Base-by-base conservation (phyloP, 2,113 vertebrate species). In the Muscicapa adusta region DNA sequence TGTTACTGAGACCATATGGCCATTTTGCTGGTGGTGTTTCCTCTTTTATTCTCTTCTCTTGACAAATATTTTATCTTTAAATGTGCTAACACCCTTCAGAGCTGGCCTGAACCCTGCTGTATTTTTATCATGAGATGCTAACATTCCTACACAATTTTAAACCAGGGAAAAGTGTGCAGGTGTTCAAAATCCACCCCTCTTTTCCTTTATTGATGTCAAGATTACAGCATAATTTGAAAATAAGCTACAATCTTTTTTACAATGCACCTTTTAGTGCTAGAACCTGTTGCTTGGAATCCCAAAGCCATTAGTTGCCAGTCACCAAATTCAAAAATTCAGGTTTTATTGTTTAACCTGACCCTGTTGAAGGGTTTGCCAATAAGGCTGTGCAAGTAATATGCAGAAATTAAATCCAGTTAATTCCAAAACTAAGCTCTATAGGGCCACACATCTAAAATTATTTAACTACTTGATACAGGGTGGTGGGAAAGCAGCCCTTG, bases 1-100 rank as follows among this genome's bases (percentile, higher is more conserved):
- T 84, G 45, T 97, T 97, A 97, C 61, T 86, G 78, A 96, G 94
- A 93, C 92, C 97, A 98, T 97, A 96, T 97, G 96, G 94, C 36
- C 84, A 76, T 73, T 95, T 76, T 76, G 16, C 58, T 85, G 71
- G 53, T 91, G 86, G 12, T 89, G 63, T 89, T 97, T 97, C 95
- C 85, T 92, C 79, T 96, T 96, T 94, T 95, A 65, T 88, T 84
- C 76, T 95, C 54, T 88, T 58, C 78, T 92, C 78, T 92, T 93
- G 65, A 97, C 82, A 96, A 92, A 89, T 96, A 93, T 94, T 96
- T 90, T 78, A 78, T 93, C 79, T 96, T 94, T 79, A 90, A 96
- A 66, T 92, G 74, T 67, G 57, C 48, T 96, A 85, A 66, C 53
- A 73, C 86, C 91, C 72, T 95, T 97, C 80, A 91, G 91, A 96